These are phyloP conservation scores for Varanus salvator DNA, from an alignment of 2,113 vertebrate species.

Conservation along the genomic window DNA sequence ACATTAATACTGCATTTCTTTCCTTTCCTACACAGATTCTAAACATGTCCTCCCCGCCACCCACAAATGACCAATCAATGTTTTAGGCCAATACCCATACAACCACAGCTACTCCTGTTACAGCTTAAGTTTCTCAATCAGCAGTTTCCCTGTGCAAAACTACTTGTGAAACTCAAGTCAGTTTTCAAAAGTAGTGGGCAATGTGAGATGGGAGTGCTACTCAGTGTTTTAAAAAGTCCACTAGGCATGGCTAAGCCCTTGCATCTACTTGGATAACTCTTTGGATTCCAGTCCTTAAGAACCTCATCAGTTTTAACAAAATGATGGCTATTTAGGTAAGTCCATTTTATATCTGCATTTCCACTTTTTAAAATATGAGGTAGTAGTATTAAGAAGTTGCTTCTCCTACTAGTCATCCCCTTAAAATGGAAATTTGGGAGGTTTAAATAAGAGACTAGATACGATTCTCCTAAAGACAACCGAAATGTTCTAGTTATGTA, in stretches of 20 bases:
- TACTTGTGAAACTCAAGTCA: not conserved
- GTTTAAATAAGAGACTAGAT: conserved; percentile 12
- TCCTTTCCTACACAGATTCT: not conserved
- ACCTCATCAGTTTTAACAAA: conserved; percentile 63
- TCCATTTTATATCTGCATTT: not conserved
- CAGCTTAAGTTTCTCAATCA: not conserved
- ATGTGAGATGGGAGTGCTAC: not conserved
- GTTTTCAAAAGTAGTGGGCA: not conserved
- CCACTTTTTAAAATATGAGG: not conserved
- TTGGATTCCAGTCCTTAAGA: not conserved
- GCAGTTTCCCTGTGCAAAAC: conserved; percentile 51
- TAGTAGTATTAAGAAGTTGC: conserved; percentile 23
- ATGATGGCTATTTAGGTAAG: conserved; percentile 63
- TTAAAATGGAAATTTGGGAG: conserved; percentile 40
- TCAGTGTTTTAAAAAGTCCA: not conserved
- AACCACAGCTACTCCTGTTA: not conserved
- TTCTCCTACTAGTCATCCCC: conserved; percentile 41
- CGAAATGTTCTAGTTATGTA: conserved; percentile 47
- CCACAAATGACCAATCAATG: not conserved
- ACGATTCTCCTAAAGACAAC: not conserved
- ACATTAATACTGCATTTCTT: not conserved
- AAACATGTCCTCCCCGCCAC: too few relatives aligned
- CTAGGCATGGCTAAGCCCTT: not conserved
- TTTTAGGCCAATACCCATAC: not conserved
- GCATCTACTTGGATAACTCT: not conserved